Evolutionary conservation across 2,888 invertebrate genomes (phyloP).

Genomic region (Oxycera nigricornis): DNA sequence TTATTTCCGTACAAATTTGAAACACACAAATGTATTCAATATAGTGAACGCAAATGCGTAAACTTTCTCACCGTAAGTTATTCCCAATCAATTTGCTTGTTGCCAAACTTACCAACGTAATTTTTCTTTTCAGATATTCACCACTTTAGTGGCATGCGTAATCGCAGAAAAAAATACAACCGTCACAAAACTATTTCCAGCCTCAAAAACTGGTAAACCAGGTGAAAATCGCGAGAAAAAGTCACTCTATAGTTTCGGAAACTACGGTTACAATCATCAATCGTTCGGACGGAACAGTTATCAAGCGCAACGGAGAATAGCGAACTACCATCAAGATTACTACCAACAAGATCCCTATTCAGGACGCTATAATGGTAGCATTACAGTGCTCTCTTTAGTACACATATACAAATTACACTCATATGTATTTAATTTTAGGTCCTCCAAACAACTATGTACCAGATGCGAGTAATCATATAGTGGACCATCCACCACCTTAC

Average conservation of each 20-base stretch:
- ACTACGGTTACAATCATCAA: conserved; percentile 48
- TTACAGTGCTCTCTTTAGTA: background rate
- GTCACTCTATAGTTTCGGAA: conserved; percentile 57
- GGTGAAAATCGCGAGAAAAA: conserved; percentile 59
- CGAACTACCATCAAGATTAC: conserved; percentile 50
- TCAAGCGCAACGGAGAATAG: conserved; percentile 53
- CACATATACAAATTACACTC: background rate
- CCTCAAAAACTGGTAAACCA: conserved; percentile 41
- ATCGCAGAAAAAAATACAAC: conserved; percentile 41
- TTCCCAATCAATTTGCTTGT: too few relatives aligned
- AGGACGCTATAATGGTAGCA: conserved; percentile 52
- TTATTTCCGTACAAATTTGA: too few relatives aligned
- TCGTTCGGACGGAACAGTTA: conserved; percentile 44
- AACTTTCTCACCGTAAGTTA: too few relatives aligned
- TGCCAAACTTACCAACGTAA: too few relatives aligned
- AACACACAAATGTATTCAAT: too few relatives aligned
- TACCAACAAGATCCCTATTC: conserved; percentile 51
- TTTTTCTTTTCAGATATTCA: conserved; percentile 23
- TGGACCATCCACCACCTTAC: conserved; percentile 51
- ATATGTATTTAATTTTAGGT: conserved; percentile 32
- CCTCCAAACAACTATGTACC: conserved; percentile 43
- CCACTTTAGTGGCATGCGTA: background rate
- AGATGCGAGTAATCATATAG: conserved; percentile 52
- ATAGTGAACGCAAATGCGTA: too few relatives aligned
- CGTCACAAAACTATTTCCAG: conserved; percentile 32